Base-by-base conservation (phyloP, 2,797 vertebrate species). In the Enoplosus armatus region DNA sequence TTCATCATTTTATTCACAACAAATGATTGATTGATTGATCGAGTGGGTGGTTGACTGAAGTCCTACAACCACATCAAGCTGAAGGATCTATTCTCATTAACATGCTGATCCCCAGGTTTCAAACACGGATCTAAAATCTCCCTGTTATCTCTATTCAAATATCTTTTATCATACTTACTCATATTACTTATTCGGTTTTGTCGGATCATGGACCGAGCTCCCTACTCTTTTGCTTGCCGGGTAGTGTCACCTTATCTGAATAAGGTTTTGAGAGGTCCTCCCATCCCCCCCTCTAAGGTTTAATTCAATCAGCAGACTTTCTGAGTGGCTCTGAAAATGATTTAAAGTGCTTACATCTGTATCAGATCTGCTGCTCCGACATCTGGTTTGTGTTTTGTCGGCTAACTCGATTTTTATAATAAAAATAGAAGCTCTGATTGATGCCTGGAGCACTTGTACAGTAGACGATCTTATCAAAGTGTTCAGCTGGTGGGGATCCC, bases 371-470 rank as follows among this genome's bases (percentile, higher is more conserved):
- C 67, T 54, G 66, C 48, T 59, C 56, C 12, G 6, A 83, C 87
- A 79, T 86, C 77, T 79, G 82, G 12, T 71, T 68, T 26, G 35
- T 20, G 43, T 47, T 22, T 47, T 47, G 45, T 9, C 45, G 22
- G 39, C 48, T 1, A 86, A 78, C 26, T 73, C 6, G 0, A 33
- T 79, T 83, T 45, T 24, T 27, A 29, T 68, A 45, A 80, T 31
- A 18, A 70, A n/a, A 64, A 61, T 4, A 26, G 48, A 48, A 39
- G 60, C 64, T 16, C 18, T 0, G 16, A 56, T 33, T 14, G 75
- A 61, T 16, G 71, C 54, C 56, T n/a, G 48, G 9, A 39, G 56
- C 79, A 61, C 47, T 31, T 22, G 39, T 22, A 31, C 31, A 43
- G 29, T 4, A 65, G 64, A 41, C 0, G 18, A 72, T 80, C 43